Conservation (phyloP, 1,140 invertebrate species). For the Drosophila trapezifrons region DNA sequence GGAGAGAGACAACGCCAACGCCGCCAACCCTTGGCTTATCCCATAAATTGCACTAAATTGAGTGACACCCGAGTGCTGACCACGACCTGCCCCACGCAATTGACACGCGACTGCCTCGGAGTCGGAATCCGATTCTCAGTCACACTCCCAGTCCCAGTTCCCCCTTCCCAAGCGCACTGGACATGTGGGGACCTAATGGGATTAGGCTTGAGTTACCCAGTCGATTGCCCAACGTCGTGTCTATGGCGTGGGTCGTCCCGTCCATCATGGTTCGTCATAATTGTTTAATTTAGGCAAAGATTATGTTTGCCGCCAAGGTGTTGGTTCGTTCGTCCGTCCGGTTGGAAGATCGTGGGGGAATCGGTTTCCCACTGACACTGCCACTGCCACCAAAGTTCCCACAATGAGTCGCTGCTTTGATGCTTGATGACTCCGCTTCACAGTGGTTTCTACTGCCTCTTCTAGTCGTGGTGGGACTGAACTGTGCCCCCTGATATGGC, state of each 20-base stretch:
- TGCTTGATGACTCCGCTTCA: conserved; percentile 59
- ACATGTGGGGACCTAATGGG: conserved; percentile 60
- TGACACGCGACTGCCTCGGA: conserved; percentile 47
- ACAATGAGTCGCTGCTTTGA: conserved; percentile 64
- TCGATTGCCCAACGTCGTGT: conserved; percentile 28
- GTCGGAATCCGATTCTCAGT: conserved; percentile 3
- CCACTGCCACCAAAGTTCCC: conserved; percentile 57
- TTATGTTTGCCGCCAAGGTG: conserved; percentile 54
- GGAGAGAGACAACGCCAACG: not conserved
- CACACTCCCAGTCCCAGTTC: not conserved
- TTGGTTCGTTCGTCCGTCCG: conserved; percentile 9
- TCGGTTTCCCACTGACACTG: conserved; percentile 40
- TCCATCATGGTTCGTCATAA: conserved; percentile 59
- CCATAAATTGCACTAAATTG: conserved; percentile 54
- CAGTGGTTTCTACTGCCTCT: conserved; percentile 12
- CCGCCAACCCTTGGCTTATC: conserved; percentile 22
- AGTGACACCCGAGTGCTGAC: conserved; percentile 49
- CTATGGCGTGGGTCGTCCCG: conserved; percentile 8
- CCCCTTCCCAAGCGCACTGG: conserved; percentile 9
- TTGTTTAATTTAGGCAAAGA: conserved; percentile 75
- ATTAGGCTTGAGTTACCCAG: conserved; percentile 70
- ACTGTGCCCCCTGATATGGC: conserved; percentile 66
- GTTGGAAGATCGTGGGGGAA: conserved; percentile 29
- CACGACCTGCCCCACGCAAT: conserved; percentile 61
- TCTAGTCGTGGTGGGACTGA: conserved; percentile 38